Evolutionary conservation across 2,797 vertebrate genomes (phyloP).

Genomic region (Poecile montanus): DNA sequence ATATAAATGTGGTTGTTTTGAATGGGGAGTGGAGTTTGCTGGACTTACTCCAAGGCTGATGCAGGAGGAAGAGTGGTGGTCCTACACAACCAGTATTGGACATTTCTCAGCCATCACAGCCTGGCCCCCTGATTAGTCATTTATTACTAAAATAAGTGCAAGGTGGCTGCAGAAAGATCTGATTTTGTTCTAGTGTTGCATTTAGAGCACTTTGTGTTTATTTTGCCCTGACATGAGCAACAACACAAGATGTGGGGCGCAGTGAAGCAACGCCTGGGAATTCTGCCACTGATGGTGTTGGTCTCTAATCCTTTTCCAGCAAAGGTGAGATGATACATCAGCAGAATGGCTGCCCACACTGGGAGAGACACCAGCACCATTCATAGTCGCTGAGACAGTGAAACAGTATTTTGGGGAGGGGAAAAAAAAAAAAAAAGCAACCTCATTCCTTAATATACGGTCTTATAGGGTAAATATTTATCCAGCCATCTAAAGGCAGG

Average conservation of each 20-base stretch:
- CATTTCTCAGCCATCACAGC: neutral
- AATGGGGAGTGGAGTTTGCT: neutral
- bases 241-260: neutral
- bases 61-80: neutral
- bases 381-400: conserved; percentile 47
- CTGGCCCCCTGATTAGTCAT: neutral
- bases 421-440: neutral
- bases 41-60: neutral
- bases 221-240: neutral
- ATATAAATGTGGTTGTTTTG: neutral
- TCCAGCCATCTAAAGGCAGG: conserved; percentile 57
- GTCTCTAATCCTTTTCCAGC: conserved; percentile 62
- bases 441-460: conserved; percentile 61
- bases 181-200: neutral
- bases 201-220: conserved; percentile 19
- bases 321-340: conserved; percentile 36
- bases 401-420: conserved; percentile 56
- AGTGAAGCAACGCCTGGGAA: conserved; percentile 23
- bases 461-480: conserved; percentile 68
- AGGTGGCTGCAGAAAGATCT: neutral
- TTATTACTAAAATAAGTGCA: neutral
- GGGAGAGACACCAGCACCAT: conserved; percentile 54
- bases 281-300: conserved; percentile 40
- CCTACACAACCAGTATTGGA: neutral
- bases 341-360: conserved; percentile 36